Conservation (phyloP, 1,140 invertebrate genomes). For the Dolichoris vasculosae region DNA sequence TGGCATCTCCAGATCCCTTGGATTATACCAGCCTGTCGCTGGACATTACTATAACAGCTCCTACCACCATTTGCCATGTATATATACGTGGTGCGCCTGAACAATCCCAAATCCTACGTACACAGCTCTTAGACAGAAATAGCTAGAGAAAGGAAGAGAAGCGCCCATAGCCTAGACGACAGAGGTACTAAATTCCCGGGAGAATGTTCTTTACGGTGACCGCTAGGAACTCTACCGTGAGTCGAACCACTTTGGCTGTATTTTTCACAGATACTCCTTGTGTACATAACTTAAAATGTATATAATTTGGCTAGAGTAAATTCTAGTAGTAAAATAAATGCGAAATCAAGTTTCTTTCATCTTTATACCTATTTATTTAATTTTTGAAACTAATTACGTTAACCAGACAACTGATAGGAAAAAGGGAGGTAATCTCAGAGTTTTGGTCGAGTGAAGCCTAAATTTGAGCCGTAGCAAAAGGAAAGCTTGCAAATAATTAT, state of each 20-base stretch:
- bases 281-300: not conserved
- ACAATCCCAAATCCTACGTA: not conserved
- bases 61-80: not conserved
- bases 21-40: constrained; percentile 68
- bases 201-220: constrained; percentile 24
- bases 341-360: too few species aligned
- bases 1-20: constrained; percentile 65
- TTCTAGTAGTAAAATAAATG: not conserved
- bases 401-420: too few species aligned
- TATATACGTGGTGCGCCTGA: not conserved
- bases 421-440: too few species aligned
- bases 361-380: not conserved
- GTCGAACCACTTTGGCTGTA: not conserved
- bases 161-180: not conserved
- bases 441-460: too few species aligned
- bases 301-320: not conserved
- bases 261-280: not conserved
- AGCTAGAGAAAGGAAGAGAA: constrained; percentile 7
- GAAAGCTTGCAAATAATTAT: too few species aligned
- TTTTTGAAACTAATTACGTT: too few species aligned
- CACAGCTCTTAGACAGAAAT: not conserved
- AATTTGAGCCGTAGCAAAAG: too few species aligned
- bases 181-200: constrained; percentile 46
- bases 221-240: not conserved
- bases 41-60: constrained; percentile 61